phyloP scores from a whole-genome alignment of 2,888 invertebrate species.

The Drosophila putrida region DNA sequence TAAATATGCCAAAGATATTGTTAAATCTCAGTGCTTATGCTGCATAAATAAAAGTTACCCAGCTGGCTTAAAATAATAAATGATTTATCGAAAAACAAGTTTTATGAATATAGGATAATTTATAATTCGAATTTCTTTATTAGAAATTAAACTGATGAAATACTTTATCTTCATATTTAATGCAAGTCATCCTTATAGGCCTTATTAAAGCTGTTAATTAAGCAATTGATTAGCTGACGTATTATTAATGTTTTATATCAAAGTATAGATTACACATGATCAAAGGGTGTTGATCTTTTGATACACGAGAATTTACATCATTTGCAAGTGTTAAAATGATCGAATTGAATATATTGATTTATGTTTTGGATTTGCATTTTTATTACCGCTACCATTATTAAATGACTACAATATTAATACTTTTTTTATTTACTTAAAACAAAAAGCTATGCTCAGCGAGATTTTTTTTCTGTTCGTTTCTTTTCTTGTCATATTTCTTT shows the following conservation, averaged over 20 bases:
- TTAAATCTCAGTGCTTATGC: background rate
- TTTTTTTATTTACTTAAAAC: conserved; percentile 24
- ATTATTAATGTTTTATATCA: background rate
- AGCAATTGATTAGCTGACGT: conserved; percentile 29
- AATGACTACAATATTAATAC: conserved; percentile 35
- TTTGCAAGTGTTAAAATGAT: background rate
- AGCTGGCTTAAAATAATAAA: background rate
- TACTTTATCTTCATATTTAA: background rate
- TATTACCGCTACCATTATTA: conserved; percentile 7
- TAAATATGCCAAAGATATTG: background rate
- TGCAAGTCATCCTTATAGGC: too few species aligned
- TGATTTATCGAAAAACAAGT: background rate
- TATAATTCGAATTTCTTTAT: background rate
- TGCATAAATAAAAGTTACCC: conserved; percentile 10
- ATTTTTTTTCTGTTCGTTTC: background rate
- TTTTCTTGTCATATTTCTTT: conserved; percentile 6
- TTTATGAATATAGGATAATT: background rate
- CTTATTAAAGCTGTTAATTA: conserved; percentile 6
- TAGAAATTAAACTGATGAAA: background rate
- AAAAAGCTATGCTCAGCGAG: conserved; percentile 8
- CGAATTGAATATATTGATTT: background rate
- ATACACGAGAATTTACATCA: background rate
- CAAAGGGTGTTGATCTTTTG: conserved; percentile 27
- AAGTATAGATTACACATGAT: background rate
- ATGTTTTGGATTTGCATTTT: conserved; percentile 29